Evolutionary conservation across 2,113 vertebrate genomes (phyloP), one percentile per base, ranked within the genome.

Genomic region (Microtus montanus): DNA sequence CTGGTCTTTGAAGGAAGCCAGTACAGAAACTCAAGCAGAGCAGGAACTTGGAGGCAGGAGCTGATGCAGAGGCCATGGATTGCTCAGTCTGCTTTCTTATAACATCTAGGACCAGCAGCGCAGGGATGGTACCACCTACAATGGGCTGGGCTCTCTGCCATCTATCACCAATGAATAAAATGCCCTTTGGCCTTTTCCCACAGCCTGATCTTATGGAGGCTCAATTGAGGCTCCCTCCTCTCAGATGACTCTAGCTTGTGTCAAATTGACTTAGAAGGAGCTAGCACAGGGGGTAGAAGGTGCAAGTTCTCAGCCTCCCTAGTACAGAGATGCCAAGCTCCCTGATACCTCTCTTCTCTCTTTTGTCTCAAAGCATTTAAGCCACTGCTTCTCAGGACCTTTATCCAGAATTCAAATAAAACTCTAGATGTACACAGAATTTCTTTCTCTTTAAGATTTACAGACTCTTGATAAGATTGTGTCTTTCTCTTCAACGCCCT

Each of bases 371-470:
- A 54, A 52, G 35, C 20, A 73, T 15, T 35, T n/a, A 89, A 87
- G 33, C 33, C n/a, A 75, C 9, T 68, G n/a, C 14, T 58, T 7
- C 38, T 63, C 58, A 15, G 14, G 38, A 5, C 6, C 14, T 24
- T 52, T 54, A 54, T 49, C 17, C 52, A 17, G 49, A 93, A 94
- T 35, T 94, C 92, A 58, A 77, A 24, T 41, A 41, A 38, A 64
- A 80, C 54, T 22, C 30, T 9, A 49, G 17, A 63, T 38, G 4
- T 49, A 19, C 17, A 20, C 28, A 61, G 9, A 0, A 0, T 17
- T 17, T 7, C 8, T 44, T 47, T 22, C 61, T 73, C 68, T 44
- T 68, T 41, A 75, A 73, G 8, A 44, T 44, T 30, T 88, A 22
- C 49, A 64, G 14, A 83, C 70, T 49, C 30, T 10, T 30, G 22